Conservation (phyloP, 2,113 vertebrate species). For the Halcyon senegalensis region DNA sequence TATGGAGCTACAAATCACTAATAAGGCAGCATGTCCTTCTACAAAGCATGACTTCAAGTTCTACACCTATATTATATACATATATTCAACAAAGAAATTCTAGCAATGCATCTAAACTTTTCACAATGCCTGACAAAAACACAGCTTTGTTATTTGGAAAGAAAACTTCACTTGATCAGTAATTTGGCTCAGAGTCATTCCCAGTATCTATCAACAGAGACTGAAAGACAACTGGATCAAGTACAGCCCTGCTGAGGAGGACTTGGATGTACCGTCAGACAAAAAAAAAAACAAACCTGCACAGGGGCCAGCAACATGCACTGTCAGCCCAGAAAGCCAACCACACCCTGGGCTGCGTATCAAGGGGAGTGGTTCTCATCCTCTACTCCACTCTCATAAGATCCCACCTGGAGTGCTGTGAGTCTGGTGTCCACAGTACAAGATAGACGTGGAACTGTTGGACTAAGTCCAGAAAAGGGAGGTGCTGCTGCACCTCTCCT, state of each 20-base stretch:
- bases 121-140: not conserved
- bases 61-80: not conserved
- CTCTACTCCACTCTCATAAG: not conserved
- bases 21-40: not conserved
- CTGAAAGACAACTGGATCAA: not conserved
- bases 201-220: rapidly evolving
- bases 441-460: not conserved
- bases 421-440: not conserved
- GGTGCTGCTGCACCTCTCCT: not conserved
- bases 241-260: not conserved
- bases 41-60: not conserved
- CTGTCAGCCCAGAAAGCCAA: not conserved
- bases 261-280: no score
- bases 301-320: not conserved
- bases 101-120: no score
- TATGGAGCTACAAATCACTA: not conserved
- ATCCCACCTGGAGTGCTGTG: not conserved
- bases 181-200: not conserved
- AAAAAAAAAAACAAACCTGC: not conserved
- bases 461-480: not conserved
- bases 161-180: not conserved
- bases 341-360: no score
- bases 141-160: not conserved
- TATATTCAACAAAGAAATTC: not conserved
- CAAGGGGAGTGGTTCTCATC: not conserved